A percentile compares a stretch with the other conserved stretches of the same genome.
These are phyloP conservation scores for Podarcis cretensis DNA, from an alignment of 2,113 vertebrate species.

Conservation along the genomic window DNA sequence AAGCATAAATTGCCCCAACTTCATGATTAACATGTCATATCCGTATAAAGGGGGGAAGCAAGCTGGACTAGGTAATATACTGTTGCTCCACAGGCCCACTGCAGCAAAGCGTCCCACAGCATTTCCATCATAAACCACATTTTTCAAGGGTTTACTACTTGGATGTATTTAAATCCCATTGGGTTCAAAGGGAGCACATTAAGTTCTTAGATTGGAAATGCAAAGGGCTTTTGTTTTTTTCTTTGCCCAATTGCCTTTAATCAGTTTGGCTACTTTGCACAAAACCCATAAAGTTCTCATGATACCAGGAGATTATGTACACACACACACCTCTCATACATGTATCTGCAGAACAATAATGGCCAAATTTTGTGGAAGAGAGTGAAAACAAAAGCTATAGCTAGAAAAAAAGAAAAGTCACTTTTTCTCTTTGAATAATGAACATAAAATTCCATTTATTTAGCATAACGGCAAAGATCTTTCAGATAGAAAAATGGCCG, in stretches of 20 bases:
- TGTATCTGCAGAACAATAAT: background rate
- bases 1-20: constrained; percentile 5
- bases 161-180: constrained; percentile 5
- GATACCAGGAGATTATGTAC: background rate
- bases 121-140: constrained; percentile 6
- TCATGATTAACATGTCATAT: constrained; percentile 19
- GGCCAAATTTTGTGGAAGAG: background rate
- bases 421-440: constrained; percentile 44
- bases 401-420: background rate
- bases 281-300: constrained; percentile 13
- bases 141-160: constrained; percentile 10
- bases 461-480: constrained; percentile 39
- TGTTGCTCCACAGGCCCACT: background rate
- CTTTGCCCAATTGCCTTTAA: background rate
- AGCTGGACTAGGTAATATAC: background rate
- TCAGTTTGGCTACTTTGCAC: background rate
- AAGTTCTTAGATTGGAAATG: background rate
- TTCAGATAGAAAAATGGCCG: constrained; percentile 29
- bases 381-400: background rate
- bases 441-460: constrained; percentile 37
- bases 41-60: background rate
- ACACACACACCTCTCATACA: background rate
- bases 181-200: background rate
- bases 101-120: background rate
- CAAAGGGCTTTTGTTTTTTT: background rate